Evolutionary conservation across 1,140 invertebrate species (phyloP).

Genomic region (Dendrolimus punctatus): DNA sequence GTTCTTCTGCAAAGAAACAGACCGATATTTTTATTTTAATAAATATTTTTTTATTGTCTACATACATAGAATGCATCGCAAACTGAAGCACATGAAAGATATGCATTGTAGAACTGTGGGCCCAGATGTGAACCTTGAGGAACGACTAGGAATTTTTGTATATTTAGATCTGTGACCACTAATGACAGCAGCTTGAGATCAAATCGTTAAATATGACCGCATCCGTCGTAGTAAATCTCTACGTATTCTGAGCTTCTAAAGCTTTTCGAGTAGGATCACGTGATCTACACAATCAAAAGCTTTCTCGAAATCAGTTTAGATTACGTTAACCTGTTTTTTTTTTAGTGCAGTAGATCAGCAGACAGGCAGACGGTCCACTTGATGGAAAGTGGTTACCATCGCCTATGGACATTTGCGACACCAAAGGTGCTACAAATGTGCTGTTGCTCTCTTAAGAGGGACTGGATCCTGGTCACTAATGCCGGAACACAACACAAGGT

Average conservation of each 20-base stretch:
- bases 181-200: slow-evolving; percentile 12
- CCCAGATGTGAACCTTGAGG: slow-evolving; percentile 23
- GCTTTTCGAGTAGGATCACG: slow-evolving; percentile 16
- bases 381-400: no score
- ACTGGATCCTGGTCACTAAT: no score
- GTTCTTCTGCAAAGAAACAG: no score
- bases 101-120: neutral
- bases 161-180: slow-evolving; percentile 10
- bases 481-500: no score
- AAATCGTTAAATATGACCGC: slow-evolving; percentile 12
- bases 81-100: neutral
- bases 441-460: no score
- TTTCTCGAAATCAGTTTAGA: slow-evolving; percentile 16
- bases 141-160: slow-evolving; percentile 16
- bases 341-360: no score
- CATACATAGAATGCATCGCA: no score
- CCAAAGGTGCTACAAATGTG: no score
- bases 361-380: no score
- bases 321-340: slow-evolving; percentile 12
- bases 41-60: neutral
- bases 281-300: slow-evolving; percentile 26
- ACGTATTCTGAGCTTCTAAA: slow-evolving; percentile 15
- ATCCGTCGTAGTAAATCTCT: slow-evolving; percentile 14
- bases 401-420: no score
- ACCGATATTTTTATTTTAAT: no score